Conservation (phyloP, 2,888 invertebrate species). For the Melieria picta region DNA sequence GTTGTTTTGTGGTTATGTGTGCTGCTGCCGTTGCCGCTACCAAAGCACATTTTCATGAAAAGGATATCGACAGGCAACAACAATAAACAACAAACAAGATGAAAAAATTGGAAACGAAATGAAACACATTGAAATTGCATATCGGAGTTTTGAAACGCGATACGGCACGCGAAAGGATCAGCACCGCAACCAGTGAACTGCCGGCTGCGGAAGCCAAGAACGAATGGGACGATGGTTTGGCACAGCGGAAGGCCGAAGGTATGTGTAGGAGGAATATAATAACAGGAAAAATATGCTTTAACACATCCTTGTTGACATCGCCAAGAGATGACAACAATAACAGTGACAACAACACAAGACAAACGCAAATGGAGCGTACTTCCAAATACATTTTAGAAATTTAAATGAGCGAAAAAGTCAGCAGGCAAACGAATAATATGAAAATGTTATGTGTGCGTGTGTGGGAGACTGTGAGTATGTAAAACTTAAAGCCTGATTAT, state of each 20-base stretch:
- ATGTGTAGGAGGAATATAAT: slow-evolving; percentile 36
- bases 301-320: slow-evolving; percentile 37
- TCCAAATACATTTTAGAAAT: neutral
- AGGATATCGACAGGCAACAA: neutral
- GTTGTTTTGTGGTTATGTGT: slow-evolving; percentile 23
- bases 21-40: neutral
- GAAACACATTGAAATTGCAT: neutral
- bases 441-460: too few species aligned
- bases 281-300: slow-evolving; percentile 58
- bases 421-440: neutral
- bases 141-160: neutral
- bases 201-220: too few species aligned
- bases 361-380: neutral
- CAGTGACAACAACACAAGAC: too few species aligned
- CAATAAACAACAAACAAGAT: neutral
- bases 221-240: too few species aligned
- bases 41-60: neutral
- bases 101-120: neutral
- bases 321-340: too few species aligned
- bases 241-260: too few species aligned
- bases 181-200: too few species aligned
- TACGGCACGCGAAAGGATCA: slow-evolving; percentile 1
- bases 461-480: neutral
- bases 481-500: too few species aligned
- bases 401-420: neutral